Percentiles rank a stretch among this genome's conserved stretches.
Evolutionary conservation across 2,113 vertebrate species (phyloP).

Genomic region (Dromaius novaehollandiae): DNA sequence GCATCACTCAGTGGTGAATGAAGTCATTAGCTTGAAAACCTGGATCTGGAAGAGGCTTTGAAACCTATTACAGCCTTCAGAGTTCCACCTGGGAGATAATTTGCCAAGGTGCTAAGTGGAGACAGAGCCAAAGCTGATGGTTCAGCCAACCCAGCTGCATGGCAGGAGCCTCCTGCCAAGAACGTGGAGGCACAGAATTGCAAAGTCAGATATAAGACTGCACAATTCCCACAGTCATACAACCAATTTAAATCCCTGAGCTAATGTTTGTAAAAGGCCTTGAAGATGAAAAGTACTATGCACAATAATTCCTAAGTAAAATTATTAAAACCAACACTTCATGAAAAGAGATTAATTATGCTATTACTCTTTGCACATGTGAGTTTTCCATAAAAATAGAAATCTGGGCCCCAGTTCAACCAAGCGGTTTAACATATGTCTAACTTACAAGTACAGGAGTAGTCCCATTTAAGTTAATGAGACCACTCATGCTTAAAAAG

Average conservation of each 20-base stretch:
- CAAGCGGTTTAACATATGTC: constrained; percentile 43
- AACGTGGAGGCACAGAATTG: neutral
- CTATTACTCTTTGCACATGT: constrained; percentile 51
- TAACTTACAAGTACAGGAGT: neutral
- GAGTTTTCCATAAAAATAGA: constrained; percentile 55
- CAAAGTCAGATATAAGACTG: constrained; percentile 23
- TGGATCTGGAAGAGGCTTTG: constrained; percentile 39
- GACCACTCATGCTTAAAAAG: neutral
- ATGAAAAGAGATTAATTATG: constrained; percentile 58
- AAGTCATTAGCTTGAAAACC: constrained; percentile 55
- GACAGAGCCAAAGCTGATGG: constrained; percentile 45
- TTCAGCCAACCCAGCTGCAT: constrained; percentile 53
- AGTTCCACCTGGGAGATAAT: constrained; percentile 62
- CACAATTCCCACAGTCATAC: neutral
- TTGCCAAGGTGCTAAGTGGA: constrained; percentile 57
- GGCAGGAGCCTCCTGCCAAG: constrained; percentile 43
- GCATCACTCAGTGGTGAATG: constrained; percentile 35
- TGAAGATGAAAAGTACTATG: constrained; percentile 31
- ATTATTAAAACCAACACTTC: constrained; percentile 59
- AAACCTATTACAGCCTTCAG: constrained; percentile 38
- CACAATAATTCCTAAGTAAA: constrained; percentile 25
- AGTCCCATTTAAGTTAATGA: neutral
- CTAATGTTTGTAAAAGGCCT: constrained; percentile 32
- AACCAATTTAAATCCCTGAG: neutral
- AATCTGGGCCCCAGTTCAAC: constrained; percentile 30